Base-by-base conservation (phyloP, 2,113 vertebrate genomes). In the Aspiorhynchus laticeps region DNA sequence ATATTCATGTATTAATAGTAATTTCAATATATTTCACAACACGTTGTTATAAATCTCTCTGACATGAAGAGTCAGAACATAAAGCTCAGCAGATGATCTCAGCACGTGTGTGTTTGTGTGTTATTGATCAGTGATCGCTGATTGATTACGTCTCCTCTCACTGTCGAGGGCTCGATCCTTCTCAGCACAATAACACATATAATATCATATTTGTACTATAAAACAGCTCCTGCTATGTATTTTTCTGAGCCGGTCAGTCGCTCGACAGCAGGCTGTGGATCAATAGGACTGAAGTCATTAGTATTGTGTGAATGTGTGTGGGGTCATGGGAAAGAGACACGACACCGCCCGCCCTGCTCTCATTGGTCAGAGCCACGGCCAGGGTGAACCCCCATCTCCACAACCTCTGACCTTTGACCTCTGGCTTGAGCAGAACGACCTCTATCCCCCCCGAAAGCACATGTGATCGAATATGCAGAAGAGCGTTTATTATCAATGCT, bases 211-310 rank as follows among this genome's bases (percentile, higher is more conserved):
- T 12, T 41, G 69, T 10, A 12, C n/a, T 63, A 56, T 56, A 21
- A 21, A 56, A 24, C 53, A 24, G 53, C 53, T 21, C 19, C 53
- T 31, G 7, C 65, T 67, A 14, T 14, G 33, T 43, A 81, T 83
- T 75, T 83, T 48, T 36, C 4, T 38, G 69, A 2, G 63, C 89
- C 19, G 92, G 88, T 87, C 87, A 86, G 88, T 26, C 88, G 90
- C 48, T 51, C 80, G 87, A 89, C 87, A 91, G 85, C n/a, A 83
- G 87, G 53, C 90, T 56, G 84, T 36, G 85, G 88, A 94, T 93
- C 93, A 93, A 93, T 94, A 92, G 84, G 90, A 91, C 61, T 92
- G 92, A 91, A 91, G 93, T 94, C 92, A 95, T 95, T 94, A 94
- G 86, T 92, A 95, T 95, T 91, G 91, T 90, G 89, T 94, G 93